These are phyloP conservation scores for Drosophila biarmipes DNA, from an alignment of 1,140 invertebrate species.

Conservation along the genomic window DNA sequence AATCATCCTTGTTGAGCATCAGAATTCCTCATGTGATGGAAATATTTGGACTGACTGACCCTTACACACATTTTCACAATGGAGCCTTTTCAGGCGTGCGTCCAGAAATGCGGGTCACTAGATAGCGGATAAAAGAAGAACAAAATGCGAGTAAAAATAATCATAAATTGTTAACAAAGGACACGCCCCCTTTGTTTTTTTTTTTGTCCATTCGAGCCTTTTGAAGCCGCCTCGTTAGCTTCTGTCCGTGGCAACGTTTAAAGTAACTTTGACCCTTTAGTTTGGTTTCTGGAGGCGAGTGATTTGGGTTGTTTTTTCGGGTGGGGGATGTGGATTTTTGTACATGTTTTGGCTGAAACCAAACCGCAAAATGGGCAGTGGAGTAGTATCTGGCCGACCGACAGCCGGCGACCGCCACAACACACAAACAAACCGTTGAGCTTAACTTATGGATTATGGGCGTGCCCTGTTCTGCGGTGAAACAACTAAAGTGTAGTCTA, in stretches of 20 bases:
- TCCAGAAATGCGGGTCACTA: slow-evolving; percentile 58
- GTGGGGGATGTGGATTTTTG: slow-evolving; percentile 9
- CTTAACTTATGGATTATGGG: slow-evolving; percentile 77
- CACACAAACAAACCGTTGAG: slow-evolving; percentile 47
- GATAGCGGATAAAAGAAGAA: slow-evolving; percentile 25
- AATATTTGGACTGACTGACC: slow-evolving; percentile 23
- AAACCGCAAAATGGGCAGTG: slow-evolving; percentile 34
- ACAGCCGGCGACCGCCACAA: slow-evolving; percentile 49
- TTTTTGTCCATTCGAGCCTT: slow-evolving; percentile 14
- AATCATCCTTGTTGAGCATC: slow-evolving; percentile 44
- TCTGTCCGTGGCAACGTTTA: slow-evolving; percentile 49
- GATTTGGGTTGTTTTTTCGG: slow-evolving; percentile 63
- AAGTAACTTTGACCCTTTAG: slow-evolving; percentile 71
- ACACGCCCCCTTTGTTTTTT: slow-evolving; percentile 41
- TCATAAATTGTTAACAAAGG: slow-evolving; percentile 74
- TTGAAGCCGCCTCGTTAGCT: slow-evolving; percentile 23
- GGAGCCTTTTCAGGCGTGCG: slow-evolving; percentile 12
- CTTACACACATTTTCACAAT: slow-evolving; percentile 4
- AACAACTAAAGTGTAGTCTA: slow-evolving; percentile 62
- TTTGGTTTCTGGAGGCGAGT: slow-evolving; percentile 39
- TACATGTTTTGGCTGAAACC: slow-evolving; percentile 47
- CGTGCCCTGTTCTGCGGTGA: slow-evolving; percentile 56
- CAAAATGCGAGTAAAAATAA: slow-evolving; percentile 65
- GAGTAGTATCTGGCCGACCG: slow-evolving; percentile 29
- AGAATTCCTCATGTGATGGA: slow-evolving; percentile 48